A percentile compares a stretch with the other conserved stretches of the same genome.
phyloP scores from a whole-genome alignment of 2,113 vertebrate genomes.

The Lepisosteus osseus region DNA sequence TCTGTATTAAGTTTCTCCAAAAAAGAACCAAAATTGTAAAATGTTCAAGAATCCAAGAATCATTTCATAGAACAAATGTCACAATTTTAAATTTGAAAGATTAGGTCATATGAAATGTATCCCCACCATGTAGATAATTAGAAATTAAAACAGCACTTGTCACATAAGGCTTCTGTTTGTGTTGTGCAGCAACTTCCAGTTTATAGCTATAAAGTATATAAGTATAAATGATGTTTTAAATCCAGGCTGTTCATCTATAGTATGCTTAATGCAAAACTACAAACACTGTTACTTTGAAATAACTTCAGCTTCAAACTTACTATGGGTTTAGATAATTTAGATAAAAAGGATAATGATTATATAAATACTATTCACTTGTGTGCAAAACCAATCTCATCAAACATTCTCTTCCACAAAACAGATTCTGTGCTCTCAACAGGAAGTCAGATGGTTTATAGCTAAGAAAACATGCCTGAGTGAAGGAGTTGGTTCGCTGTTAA shows the following conservation, averaged over 20 bases:
- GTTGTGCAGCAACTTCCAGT: too few species aligned
- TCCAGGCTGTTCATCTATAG: too few species aligned
- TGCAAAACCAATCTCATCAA: slow-evolving; percentile 42
- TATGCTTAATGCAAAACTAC: too few species aligned
- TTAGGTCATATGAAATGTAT: too few species aligned
- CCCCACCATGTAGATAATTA: too few species aligned
- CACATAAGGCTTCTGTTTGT: too few species aligned
- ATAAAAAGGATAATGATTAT: slow-evolving; percentile 54
- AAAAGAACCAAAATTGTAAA: neutral
- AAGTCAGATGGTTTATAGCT: slow-evolving; percentile 63
- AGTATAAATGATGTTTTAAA: too few species aligned
- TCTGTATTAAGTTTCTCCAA: slow-evolving; percentile 21
- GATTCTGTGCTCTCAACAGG: slow-evolving; percentile 53
- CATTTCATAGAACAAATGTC: too few species aligned
- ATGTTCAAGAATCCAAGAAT: too few species aligned
- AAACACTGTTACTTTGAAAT: slow-evolving; percentile 33
- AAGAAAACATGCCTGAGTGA: slow-evolving; percentile 58
- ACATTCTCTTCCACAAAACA: slow-evolving; percentile 24
- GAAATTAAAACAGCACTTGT: too few species aligned
- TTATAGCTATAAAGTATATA: too few species aligned
- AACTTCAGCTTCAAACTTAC: slow-evolving; percentile 42
- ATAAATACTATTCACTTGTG: slow-evolving; percentile 35
- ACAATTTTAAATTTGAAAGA: too few species aligned
- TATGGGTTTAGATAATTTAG: slow-evolving; percentile 9
- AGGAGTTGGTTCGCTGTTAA: slow-evolving; percentile 56